Base-by-base conservation (phyloP, 2,888 invertebrate species). In the Xestia sexstrigata region DNA sequence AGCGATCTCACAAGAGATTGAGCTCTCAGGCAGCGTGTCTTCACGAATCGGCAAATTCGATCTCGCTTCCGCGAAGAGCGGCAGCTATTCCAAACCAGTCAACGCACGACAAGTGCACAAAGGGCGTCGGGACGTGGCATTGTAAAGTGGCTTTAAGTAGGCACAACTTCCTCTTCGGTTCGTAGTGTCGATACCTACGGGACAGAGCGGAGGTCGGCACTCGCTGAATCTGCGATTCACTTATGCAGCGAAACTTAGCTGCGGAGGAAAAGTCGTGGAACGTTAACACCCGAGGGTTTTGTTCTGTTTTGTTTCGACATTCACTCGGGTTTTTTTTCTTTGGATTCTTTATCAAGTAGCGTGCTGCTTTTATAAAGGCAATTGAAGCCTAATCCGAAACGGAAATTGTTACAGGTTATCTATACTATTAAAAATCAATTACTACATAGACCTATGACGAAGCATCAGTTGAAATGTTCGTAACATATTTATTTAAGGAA, bases 101-200 rank as follows among this genome's bases (percentile, higher is more conserved):
- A 93, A 93, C 91, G 90, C 93, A 93, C 93, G 93, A 94, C 93
- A 93, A 93, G 93, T 93, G 92, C 92, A 94, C 92, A 94, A 93
- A 94, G 92, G 93, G 91, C 91, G 90, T 90, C 90, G 90, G 88
- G 89, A 92, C 92, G 92, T 92, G 91, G 91, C 90, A 92, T 93
- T 94, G 91, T 94, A 92, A 92, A 92, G 90, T 91, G 88, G 89
- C 87, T 90, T 91, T 91, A 93, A 93, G 92, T 90, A 93, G 90
- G 89, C 89, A 90, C 90, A 91, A 90, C 89, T 90, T 91, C 89
- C 86, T 89, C 83, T 81, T 87, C 83, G 74, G 86, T 71, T 76
- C 68, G 82, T 60, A 73, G 89, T 89, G 87, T 88, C 90, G 89
- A 91, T 92, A 90, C 87, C 85, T 88, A 86, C 79, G 83, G 86